These are phyloP conservation scores for Argyrosomus japonicus DNA, from an alignment of 2,113 vertebrate species.

Conservation along the genomic window DNA sequence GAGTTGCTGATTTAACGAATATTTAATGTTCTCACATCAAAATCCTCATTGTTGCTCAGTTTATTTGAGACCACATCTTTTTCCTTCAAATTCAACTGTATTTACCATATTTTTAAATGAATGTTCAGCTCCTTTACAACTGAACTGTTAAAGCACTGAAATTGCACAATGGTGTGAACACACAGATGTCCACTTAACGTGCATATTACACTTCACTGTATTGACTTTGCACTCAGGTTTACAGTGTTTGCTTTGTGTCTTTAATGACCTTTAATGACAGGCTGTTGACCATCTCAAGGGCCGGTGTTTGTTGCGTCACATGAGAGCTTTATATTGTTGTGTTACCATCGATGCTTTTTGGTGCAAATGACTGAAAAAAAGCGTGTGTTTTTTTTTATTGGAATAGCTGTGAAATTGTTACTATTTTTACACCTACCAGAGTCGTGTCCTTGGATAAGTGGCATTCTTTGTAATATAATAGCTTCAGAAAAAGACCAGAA, in stretches of 20 bases:
- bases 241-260: neutral
- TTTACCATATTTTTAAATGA: neutral
- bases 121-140: neutral
- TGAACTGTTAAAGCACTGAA: neutral
- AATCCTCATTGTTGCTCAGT: neutral
- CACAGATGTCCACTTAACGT: constrained; percentile 9
- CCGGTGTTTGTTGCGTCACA: neutral
- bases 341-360: neutral
- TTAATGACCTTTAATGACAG: constrained; percentile 2
- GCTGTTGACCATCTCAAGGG: constrained; percentile 1
- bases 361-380: constrained; percentile 14
- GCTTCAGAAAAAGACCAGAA: neutral
- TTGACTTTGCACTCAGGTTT: constrained; percentile 35
- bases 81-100: neutral
- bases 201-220: constrained; percentile 15
- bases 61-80: neutral
- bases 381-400: constrained; percentile 1
- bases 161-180: neutral
- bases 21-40: neutral
- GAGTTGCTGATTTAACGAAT: neutral
- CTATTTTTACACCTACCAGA: neutral
- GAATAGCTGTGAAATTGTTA: constrained; percentile 4
- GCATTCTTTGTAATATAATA: neutral
- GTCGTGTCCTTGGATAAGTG: neutral
- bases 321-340: neutral